A percentile compares a stretch with the other conserved stretches of the same genome.
Evolutionary conservation across 2,797 vertebrate species (phyloP).

Genomic region (Capromys pilorides): DNA sequence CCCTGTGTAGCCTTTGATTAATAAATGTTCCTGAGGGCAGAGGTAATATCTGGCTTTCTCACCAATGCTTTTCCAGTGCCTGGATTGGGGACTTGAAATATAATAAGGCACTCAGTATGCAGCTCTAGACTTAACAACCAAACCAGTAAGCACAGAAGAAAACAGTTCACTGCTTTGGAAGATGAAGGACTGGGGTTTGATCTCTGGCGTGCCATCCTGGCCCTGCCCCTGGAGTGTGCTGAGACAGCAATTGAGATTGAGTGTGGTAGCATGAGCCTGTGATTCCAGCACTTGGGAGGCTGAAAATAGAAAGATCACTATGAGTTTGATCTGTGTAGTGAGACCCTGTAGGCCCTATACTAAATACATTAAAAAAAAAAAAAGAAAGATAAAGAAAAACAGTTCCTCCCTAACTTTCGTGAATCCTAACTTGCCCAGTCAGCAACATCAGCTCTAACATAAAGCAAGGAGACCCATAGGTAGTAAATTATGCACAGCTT

Average conservation of each 20-base stretch:
- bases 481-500: conserved; percentile 80
- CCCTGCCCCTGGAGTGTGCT: no score
- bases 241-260: no score
- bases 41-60: not conserved
- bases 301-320: no score
- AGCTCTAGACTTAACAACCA: not conserved
- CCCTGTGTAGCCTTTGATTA: not conserved
- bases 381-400: not conserved
- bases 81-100: not conserved
- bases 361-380: no score
- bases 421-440: conserved; percentile 18
- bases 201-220: no score
- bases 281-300: no score
- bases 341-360: no score
- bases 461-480: conserved; percentile 83
- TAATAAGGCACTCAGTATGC: not conserved
- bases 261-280: no score
- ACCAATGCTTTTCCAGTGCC: not conserved
- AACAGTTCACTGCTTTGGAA: no score
- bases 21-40: not conserved
- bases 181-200: no score
- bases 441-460: conserved; percentile 70
- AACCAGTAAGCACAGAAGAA: not conserved
- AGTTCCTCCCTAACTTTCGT: conserved; percentile 12
- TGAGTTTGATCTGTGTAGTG: no score